A percentile compares a stretch with the other conserved stretches of the same genome.
phyloP scores from a whole-genome alignment of 2,797 vertebrate species.

The Cyclopterus lumpus region DNA sequence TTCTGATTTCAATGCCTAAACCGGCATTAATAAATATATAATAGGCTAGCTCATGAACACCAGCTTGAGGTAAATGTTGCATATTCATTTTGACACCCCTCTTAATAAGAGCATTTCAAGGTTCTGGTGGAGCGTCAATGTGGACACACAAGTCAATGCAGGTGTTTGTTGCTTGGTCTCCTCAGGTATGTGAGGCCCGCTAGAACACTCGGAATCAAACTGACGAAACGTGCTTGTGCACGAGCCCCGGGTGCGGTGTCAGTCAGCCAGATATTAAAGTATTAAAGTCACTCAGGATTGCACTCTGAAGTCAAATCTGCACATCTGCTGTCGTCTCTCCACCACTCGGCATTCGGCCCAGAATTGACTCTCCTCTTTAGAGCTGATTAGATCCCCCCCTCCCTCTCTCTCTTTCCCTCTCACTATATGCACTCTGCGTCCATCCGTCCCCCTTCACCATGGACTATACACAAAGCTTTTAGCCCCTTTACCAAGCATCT shows the following conservation, averaged over 20 bases:
- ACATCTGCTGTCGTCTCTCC: slow-evolving; percentile 57
- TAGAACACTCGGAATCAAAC: slow-evolving; percentile 2
- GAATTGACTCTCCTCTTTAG: slow-evolving; percentile 55
- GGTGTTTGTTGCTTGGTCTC: neutral
- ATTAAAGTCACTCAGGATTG: slow-evolving; percentile 51
- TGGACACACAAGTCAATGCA: neutral
- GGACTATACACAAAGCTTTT: slow-evolving; percentile 11
- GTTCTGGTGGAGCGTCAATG: neutral
- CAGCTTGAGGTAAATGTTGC: neutral
- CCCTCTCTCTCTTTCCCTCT: neutral
- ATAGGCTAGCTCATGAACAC: neutral
- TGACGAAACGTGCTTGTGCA: slow-evolving; percentile 1
- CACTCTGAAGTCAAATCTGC: slow-evolving; percentile 60
- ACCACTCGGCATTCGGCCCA: slow-evolving; percentile 31
- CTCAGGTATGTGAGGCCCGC: neutral
- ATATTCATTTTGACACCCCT: too few relatives aligned
- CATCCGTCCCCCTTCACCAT: neutral
- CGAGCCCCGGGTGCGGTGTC: slow-evolving; percentile 18
- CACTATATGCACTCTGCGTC: neutral
- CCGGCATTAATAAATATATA: neutral
- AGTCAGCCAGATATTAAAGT: slow-evolving; percentile 6
- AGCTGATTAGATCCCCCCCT: slow-evolving; percentile 39
- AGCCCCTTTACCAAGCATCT: slow-evolving; percentile 28
- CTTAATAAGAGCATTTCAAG: neutral
- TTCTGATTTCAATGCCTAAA: neutral